phyloP scores from a whole-genome alignment of 2,888 invertebrate genomes.

The Prosopocoilus inquinatus region DNA sequence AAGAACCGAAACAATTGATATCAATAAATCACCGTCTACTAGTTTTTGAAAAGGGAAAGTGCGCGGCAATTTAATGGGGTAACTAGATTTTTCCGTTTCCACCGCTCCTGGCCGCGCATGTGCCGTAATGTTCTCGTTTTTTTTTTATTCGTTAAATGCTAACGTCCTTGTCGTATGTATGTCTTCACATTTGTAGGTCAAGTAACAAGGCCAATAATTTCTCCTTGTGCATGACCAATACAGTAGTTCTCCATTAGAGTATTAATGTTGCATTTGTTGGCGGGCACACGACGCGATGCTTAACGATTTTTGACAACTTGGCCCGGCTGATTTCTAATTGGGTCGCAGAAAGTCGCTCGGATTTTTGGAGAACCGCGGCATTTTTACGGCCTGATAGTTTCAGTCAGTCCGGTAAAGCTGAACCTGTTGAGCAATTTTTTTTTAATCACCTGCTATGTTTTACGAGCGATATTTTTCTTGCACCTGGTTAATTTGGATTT shows the following conservation, averaged over 20 bases:
- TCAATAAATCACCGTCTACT: slow-evolving; percentile 13
- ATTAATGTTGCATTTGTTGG: slow-evolving; percentile 21
- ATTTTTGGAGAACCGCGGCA: slow-evolving; percentile 32
- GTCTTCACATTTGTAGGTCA: slow-evolving; percentile 53
- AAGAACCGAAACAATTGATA: no score
- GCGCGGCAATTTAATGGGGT: slow-evolving; percentile 21
- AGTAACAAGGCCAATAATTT: slow-evolving; percentile 55
- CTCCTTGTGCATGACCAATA: slow-evolving; percentile 41
- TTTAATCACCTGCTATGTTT: neutral
- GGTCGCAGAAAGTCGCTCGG: slow-evolving; percentile 38
- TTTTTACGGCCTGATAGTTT: slow-evolving; percentile 40
- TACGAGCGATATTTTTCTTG: no score
- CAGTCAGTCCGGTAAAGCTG: slow-evolving; percentile 18
- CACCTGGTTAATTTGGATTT: no score
- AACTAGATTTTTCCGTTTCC: slow-evolving; percentile 16
- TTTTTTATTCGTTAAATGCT: slow-evolving; percentile 39
- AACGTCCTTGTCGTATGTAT: slow-evolving; percentile 49
- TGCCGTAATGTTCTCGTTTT: slow-evolving; percentile 14
- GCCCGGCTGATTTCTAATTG: slow-evolving; percentile 26
- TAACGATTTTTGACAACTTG: slow-evolving; percentile 34
- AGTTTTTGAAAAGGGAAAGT: slow-evolving; percentile 23
- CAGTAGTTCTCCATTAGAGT: slow-evolving; percentile 39
- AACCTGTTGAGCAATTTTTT: slow-evolving; percentile 1
- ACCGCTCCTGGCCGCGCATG: slow-evolving; percentile 21
- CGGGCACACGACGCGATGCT: slow-evolving; percentile 9